These are phyloP conservation scores for Arvicanthis niloticus DNA, from an alignment of 2,113 vertebrate genomes.

Conservation along the genomic window DNA sequence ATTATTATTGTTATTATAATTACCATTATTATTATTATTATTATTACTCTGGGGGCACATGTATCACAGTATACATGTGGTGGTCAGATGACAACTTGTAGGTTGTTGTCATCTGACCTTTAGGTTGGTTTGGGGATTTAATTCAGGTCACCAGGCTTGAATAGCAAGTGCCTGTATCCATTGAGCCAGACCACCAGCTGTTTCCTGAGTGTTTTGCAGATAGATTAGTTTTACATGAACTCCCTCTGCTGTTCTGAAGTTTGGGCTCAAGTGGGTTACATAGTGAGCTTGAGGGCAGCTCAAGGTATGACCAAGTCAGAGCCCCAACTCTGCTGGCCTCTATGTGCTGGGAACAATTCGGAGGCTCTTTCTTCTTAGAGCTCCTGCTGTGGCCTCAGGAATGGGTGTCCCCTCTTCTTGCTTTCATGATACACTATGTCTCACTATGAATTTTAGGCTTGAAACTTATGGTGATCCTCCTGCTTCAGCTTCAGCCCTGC, in stretches of 20 bases:
- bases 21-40: neutral
- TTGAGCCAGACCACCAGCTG: neutral
- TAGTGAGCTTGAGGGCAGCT: no score
- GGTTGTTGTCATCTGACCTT: neutral
- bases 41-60: neutral
- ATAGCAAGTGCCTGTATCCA: neutral
- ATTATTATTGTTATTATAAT: neutral
- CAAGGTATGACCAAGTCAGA: neutral
- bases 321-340: neutral
- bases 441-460: neutral
- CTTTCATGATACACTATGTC: neutral
- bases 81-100: neutral
- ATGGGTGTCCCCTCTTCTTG: neutral
- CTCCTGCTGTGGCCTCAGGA: neutral
- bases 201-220: neutral
- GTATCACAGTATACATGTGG: neutral
- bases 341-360: neutral
- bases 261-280: no score
- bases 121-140: neutral
- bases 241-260: neutral
- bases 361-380: neutral
- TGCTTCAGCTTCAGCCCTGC: neutral
- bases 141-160: no score
- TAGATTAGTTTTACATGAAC: neutral
- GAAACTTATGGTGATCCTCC: neutral